Percentiles rank a stretch among this genome's conserved stretches.
These are phyloP conservation scores for Drosophila quadrilineata DNA, from an alignment of 1,140 invertebrate species.

Conservation along the genomic window DNA sequence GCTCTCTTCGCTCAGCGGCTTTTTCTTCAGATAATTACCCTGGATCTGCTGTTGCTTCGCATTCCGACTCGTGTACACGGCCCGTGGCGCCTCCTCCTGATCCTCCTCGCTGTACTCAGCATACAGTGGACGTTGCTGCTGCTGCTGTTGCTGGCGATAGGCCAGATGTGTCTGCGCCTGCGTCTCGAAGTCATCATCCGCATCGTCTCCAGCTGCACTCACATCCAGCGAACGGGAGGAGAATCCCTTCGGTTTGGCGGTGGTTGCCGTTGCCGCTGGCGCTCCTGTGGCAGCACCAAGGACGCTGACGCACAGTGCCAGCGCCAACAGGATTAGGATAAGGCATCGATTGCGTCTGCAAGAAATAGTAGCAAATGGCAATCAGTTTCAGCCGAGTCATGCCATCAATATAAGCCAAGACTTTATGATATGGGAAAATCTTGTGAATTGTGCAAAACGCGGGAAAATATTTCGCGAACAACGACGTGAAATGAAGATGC, in stretches of 20 bases:
- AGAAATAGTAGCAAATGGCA: constrained; percentile 31
- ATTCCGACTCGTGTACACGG: constrained; percentile 69
- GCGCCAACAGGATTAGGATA: constrained; percentile 53
- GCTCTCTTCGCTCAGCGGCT: constrained; percentile 70
- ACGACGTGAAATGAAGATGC: constrained; percentile 53
- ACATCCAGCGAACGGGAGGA: constrained; percentile 68
- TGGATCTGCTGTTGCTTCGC: constrained; percentile 74
- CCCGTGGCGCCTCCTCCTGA: constrained; percentile 75
- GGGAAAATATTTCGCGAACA: constrained; percentile 66
- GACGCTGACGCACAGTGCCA: constrained; percentile 39
- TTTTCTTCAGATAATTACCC: constrained; percentile 69
- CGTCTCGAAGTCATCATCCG: constrained; percentile 71
- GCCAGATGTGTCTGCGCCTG: constrained; percentile 76
- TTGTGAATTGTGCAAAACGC: constrained; percentile 54
- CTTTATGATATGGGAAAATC: constrained; percentile 80
- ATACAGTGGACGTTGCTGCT: constrained; percentile 57
- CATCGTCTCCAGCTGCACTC: constrained; percentile 49
- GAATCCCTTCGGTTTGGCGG: constrained; percentile 71
- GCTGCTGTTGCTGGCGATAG: constrained; percentile 65
- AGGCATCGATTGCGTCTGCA: constrained; percentile 53
- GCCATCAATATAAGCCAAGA: constrained; percentile 57
- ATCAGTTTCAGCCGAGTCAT: constrained; percentile 51
- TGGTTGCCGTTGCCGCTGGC: constrained; percentile 63
- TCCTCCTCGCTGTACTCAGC: constrained; percentile 79
- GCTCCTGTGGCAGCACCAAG: constrained; percentile 52